phyloP scores from a whole-genome alignment of 2,113 vertebrate species.

The Larimichthys crocea region DNA sequence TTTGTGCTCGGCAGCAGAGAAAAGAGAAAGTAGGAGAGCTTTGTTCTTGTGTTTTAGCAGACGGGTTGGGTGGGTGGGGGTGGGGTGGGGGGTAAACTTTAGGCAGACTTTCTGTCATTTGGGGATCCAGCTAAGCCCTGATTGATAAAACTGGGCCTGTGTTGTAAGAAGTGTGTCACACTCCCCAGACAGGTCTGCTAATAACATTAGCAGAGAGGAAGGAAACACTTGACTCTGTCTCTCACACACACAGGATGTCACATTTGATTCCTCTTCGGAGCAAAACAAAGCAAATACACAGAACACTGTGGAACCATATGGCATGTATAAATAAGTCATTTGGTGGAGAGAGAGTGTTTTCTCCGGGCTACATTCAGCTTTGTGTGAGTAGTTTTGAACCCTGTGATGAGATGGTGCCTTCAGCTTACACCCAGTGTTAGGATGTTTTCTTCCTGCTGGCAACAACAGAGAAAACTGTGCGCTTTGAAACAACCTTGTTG shows the following conservation, averaged over 20 bases:
- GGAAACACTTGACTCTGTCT: constrained; percentile 47
- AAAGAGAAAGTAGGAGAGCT: constrained; percentile 19
- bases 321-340: constrained; percentile 44
- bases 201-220: constrained; percentile 54
- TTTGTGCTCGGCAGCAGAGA: constrained; percentile 5
- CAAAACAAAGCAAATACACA: constrained; percentile 29
- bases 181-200: constrained; percentile 59
- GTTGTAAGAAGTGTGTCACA: constrained; percentile 57
- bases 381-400: constrained; percentile 3
- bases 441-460: constrained; percentile 11
- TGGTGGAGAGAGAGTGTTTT: constrained; percentile 4
- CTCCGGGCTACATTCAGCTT: constrained; percentile 13
- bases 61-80: too few relatives aligned
- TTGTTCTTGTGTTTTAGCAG: constrained; percentile 54
- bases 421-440: neutral
- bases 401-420: neutral
- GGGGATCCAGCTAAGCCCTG: constrained; percentile 50
- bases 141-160: constrained; percentile 57
- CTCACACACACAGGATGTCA: constrained; percentile 40
- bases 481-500: constrained; percentile 1
- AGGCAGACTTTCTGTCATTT: constrained; percentile 42
- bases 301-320: constrained; percentile 34
- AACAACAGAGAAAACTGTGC: neutral
- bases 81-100: constrained; percentile 45
- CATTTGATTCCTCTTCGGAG: constrained; percentile 42